Evolutionary conservation across 2,888 invertebrate genomes (phyloP).

Genomic region (Nasonia oneida): DNA sequence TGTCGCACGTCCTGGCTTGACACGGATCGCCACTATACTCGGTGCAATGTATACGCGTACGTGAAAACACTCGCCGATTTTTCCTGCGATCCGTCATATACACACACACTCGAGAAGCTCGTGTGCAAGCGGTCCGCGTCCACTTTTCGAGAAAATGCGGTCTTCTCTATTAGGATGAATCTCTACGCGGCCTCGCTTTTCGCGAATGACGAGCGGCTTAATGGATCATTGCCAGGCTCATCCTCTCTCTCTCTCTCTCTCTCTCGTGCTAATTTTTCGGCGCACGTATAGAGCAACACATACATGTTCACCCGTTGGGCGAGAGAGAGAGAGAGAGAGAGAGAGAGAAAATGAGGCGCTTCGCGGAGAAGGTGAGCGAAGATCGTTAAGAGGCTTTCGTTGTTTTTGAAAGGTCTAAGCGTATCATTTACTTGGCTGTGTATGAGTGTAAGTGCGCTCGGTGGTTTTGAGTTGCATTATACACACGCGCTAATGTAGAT

Average conservation of each 20-base stretch:
- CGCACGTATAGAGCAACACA: neutral
- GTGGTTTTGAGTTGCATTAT: neutral
- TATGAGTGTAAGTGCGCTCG: neutral
- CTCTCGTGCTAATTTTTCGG: conserved; percentile 49
- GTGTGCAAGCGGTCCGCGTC: neutral
- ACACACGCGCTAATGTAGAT: neutral
- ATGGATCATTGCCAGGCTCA: conserved; percentile 56
- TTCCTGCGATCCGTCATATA: neutral
- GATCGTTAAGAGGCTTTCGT: conserved; percentile 36
- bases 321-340: too few species aligned
- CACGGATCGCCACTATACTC: neutral
- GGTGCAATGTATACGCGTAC: neutral
- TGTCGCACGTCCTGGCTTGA: neutral
- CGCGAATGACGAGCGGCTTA: conserved; percentile 36
- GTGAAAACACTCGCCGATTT: conserved; percentile 5
- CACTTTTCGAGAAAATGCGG: conserved; percentile 19
- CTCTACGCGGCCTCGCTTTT: neutral
- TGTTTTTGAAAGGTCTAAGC: conserved; percentile 9
- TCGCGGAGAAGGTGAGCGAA: neutral
- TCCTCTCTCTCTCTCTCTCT: conserved; percentile 40
- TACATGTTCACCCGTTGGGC: neutral
- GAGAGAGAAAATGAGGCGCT: neutral
- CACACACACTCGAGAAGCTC: neutral
- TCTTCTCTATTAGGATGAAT: neutral
- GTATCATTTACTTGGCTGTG: neutral